Conservation (phyloP, 2,888 invertebrate species). For the Chirona hameri region DNA sequence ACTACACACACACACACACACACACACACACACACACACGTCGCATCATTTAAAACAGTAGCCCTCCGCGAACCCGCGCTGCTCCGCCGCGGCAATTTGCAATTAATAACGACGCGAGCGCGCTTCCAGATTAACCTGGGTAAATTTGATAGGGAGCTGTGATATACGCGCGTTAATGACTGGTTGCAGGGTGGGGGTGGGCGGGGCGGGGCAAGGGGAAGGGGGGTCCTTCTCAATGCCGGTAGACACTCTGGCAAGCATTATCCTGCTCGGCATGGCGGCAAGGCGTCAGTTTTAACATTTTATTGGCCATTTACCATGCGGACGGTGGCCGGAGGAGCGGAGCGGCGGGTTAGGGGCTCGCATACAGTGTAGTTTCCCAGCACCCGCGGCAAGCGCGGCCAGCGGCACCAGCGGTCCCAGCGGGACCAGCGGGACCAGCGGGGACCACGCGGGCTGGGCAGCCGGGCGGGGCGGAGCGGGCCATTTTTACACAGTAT, state of each 20-base stretch:
- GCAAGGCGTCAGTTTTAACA: background rate
- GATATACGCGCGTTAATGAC: constrained; percentile 22
- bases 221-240: background rate
- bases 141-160: background rate
- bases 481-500: background rate
- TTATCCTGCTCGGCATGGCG: background rate
- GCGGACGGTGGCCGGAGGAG: background rate
- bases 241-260: background rate
- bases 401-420: no score
- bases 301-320: constrained; percentile 26
- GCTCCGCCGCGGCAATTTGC: background rate
- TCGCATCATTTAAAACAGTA: background rate
- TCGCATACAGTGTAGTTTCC: background rate
- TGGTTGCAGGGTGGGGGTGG: background rate
- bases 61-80: background rate
- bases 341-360: background rate
- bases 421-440: no score
- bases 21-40: background rate
- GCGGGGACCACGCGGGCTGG: no score
- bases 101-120: constrained; percentile 1
- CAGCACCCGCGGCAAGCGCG: background rate
- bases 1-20: no score
- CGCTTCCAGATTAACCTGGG: background rate
- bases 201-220: no score
- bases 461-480: no score